phyloP scores from a whole-genome alignment of 2,113 vertebrate genomes.

The Cyanoderma ruficeps region DNA sequence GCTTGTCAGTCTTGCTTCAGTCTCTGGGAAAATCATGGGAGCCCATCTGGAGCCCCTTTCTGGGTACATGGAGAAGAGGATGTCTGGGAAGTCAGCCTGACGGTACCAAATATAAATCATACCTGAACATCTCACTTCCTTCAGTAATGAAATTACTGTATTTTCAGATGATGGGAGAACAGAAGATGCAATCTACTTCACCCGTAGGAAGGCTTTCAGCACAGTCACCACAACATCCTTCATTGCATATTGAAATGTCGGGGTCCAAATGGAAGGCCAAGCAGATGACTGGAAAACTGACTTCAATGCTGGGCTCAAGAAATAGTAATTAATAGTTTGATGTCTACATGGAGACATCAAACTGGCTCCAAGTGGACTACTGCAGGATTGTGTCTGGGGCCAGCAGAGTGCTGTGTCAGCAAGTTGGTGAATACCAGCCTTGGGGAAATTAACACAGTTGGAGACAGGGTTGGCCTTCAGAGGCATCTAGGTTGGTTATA shows the following conservation, averaged over 20 bases:
- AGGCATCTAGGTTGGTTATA: not conserved
- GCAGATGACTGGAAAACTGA: not conserved
- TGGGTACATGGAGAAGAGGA: not conserved
- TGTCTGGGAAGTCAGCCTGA: not conserved
- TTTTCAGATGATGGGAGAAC: not conserved
- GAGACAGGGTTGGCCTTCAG: not conserved
- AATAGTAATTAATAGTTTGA: not conserved
- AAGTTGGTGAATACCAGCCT: not conserved
- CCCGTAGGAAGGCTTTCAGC: not conserved
- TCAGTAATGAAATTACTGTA: not conserved
- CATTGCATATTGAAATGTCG: not conserved
- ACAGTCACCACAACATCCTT: not conserved
- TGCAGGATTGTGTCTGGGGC: not conserved
- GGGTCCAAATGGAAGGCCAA: not conserved
- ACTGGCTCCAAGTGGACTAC: not conserved
- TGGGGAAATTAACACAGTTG: not conserved
- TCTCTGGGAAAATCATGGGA: not conserved
- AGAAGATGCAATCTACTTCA: not conserved
- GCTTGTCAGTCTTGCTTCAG: not conserved
- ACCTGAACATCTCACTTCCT: not conserved
- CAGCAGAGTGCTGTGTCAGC: not conserved
- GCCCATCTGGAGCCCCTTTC: not conserved
- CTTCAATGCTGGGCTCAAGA: not conserved
- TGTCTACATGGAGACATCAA: not conserved
- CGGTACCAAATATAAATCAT: not conserved